Conservation (phyloP, 2,888 invertebrate species). For the Helobdella robusta region DNA sequence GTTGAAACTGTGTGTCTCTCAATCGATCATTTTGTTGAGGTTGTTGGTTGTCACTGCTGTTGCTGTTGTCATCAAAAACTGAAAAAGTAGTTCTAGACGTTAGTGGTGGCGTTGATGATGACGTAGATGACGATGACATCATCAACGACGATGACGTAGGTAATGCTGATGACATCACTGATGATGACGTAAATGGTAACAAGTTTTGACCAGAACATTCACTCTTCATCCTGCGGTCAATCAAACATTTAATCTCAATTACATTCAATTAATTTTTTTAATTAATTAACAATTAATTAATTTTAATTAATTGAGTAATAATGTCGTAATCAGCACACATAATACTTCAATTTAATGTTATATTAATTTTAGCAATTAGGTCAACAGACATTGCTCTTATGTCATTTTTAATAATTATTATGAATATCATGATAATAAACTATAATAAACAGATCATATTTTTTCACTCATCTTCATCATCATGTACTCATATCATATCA, state of each 20-base stretch:
- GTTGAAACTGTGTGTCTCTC: no score
- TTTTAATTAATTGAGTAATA: no score
- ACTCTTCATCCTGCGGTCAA: no score
- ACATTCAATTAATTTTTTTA: no score
- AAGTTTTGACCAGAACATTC: not conserved
- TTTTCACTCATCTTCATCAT: not conserved
- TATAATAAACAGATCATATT: not conserved
- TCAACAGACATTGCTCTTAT: not conserved
- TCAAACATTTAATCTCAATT: no score
- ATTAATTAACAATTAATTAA: no score
- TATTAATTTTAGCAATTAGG: no score
- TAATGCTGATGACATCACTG: not conserved
- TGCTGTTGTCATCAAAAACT: not conserved
- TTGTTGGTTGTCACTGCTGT: not conserved
- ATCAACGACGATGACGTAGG: not conserved
- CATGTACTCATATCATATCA: not conserved
- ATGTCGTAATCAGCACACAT: no score
- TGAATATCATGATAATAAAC: not conserved
- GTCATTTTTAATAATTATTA: not conserved
- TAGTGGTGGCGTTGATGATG: not conserved
- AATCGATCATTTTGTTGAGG: not conserved
- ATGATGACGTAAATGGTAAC: not conserved
- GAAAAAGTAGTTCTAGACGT: not conserved
- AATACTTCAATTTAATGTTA: no score
- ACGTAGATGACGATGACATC: not conserved